Evolutionary conservation across 1,140 invertebrate genomes (phyloP).

Genomic region (Drosophila equinoxialis): DNA sequence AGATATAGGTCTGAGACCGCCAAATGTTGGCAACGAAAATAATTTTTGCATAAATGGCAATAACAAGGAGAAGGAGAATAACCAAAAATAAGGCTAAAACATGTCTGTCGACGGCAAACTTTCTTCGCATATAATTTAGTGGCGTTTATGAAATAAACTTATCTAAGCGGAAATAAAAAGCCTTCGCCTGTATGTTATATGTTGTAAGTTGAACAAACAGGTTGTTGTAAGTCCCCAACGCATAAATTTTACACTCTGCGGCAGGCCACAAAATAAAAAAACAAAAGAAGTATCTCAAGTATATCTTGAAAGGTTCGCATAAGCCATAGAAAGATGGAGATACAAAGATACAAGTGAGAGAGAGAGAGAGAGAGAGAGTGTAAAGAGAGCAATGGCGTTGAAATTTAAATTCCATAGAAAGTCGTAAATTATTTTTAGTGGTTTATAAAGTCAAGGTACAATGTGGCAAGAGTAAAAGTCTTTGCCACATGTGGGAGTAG

Average conservation of each 20-base stretch:
- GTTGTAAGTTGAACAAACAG: conserved; percentile 54
- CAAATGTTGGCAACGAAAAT: conserved; percentile 53
- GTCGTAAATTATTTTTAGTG: conserved; percentile 81
- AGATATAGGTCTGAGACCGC: conserved; percentile 12
- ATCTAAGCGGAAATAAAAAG: conserved; percentile 80
- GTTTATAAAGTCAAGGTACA: conserved; percentile 72
- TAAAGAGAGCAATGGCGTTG: conserved; percentile 53
- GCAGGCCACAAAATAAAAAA: conserved; percentile 20
- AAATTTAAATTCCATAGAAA: conserved; percentile 78
- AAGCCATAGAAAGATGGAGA: conserved; percentile 12
- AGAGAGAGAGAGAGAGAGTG: conserved; percentile 1
- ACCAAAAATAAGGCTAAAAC: conserved; percentile 36
- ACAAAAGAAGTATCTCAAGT: conserved; percentile 61
- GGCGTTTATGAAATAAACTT: conserved; percentile 81
- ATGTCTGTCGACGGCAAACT: conserved; percentile 70
- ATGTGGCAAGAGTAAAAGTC: conserved; percentile 29
- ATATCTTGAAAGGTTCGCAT: conserved; percentile 38
- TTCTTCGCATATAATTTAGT: conserved; percentile 79
- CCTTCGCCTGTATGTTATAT: conserved; percentile 32
- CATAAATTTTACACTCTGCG: conserved; percentile 66
- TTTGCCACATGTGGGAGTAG: conserved; percentile 44
- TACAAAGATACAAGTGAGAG: background rate
- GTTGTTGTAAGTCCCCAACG: conserved; percentile 59
- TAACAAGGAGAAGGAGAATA: conserved; percentile 59
- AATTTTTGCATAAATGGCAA: conserved; percentile 79